These are phyloP conservation scores for Remorina albescens DNA, from an alignment of 2,797 vertebrate genomes.

Conservation along the genomic window DNA sequence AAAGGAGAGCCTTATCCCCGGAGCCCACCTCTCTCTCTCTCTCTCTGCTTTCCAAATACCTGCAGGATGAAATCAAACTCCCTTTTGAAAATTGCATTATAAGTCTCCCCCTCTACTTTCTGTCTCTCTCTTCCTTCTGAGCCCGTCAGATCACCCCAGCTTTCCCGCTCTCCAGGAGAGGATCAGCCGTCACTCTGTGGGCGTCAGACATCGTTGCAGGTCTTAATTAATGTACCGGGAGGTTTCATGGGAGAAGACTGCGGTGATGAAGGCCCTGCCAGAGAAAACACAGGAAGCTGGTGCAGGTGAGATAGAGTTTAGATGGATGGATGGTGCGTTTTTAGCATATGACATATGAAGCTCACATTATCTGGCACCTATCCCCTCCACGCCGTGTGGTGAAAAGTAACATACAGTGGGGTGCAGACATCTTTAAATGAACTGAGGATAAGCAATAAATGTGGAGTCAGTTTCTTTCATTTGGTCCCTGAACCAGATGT, in stretches of 20 bases:
- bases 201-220: conserved; percentile 33
- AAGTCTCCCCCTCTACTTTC: conserved; percentile 16
- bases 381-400: background rate
- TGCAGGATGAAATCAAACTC: conserved; percentile 78
- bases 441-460: too few relatives aligned
- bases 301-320: conserved; percentile 37
- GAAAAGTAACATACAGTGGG: background rate
- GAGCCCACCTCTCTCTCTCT: conserved; percentile 45
- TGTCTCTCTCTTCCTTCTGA: conserved; percentile 15
- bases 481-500: too few relatives aligned
- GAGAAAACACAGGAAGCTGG: conserved; percentile 53
- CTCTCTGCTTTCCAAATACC: conserved; percentile 69
- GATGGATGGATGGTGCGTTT: conserved; percentile 38
- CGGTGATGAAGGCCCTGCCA: conserved; percentile 26
- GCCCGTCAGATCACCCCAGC: conserved; percentile 39
- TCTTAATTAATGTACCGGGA: conserved; percentile 55
- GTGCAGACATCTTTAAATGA: accelerated
- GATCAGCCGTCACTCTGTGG: conserved; percentile 52
- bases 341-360: conserved; percentile 29
- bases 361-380: conserved; percentile 4
- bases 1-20: conserved; percentile 62
- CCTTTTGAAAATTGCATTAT: conserved; percentile 58
- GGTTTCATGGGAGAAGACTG: conserved; percentile 39
- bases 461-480: background rate
- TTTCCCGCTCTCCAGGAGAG: conserved; percentile 52